These are phyloP conservation scores for Hoplodrina ambigua DNA, from an alignment of 2,888 invertebrate species.

Conservation along the genomic window DNA sequence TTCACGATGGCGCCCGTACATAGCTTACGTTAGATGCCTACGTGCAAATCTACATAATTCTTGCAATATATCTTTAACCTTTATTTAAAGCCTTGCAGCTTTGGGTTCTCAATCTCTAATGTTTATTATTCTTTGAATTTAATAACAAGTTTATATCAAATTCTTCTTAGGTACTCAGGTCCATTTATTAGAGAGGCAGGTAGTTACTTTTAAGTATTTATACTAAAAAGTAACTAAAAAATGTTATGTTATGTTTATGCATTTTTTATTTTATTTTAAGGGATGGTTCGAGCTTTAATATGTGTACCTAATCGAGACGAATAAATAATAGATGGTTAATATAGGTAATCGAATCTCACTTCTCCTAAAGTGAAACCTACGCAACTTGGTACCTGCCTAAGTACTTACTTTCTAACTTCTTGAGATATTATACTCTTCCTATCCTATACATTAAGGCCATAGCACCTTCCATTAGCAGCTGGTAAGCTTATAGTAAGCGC, in stretches of 20 bases:
- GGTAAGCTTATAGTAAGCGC: constrained; percentile 18
- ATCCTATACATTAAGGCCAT: constrained; percentile 36
- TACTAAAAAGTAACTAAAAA: too few relatives aligned
- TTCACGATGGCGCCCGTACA: constrained; percentile 59
- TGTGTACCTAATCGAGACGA: neutral
- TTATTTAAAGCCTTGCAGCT: constrained; percentile 3
- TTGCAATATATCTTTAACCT: constrained; percentile 18
- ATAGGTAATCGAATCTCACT: neutral
- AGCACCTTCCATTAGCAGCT: constrained; percentile 24
- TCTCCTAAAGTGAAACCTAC: constrained; percentile 28
- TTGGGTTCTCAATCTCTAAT: neutral
- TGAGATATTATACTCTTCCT: constrained; percentile 40
- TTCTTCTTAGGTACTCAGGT: neutral
- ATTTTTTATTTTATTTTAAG: too few relatives aligned
- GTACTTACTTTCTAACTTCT: constrained; percentile 16
- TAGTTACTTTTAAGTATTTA: neutral
- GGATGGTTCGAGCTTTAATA: neutral
- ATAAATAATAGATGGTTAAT: neutral
- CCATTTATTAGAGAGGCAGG: neutral
- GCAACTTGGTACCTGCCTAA: constrained; percentile 1
- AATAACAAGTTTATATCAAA: neutral
- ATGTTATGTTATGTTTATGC: neutral
- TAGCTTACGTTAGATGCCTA: constrained; percentile 27
- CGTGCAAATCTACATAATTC: constrained; percentile 46
- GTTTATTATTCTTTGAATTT: neutral